A percentile compares a stretch with the other conserved stretches of the same genome.
phyloP scores from a whole-genome alignment of 2,888 invertebrate species.

The Drosophila parthenogenetica region DNA sequence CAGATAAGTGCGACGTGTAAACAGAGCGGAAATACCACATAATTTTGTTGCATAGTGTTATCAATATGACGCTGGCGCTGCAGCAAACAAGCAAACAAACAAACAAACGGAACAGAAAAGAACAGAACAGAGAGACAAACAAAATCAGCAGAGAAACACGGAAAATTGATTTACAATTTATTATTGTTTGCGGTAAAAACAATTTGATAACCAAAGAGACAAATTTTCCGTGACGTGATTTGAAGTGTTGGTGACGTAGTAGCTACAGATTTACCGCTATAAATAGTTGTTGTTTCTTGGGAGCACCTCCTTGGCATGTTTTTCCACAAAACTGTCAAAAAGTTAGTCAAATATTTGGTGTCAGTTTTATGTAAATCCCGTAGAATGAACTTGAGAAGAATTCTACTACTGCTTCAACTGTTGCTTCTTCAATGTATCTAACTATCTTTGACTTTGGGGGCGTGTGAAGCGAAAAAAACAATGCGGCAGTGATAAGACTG shows the following conservation, averaged over 20 bases:
- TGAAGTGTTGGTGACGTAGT: constrained; percentile 48
- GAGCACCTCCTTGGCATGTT: constrained; percentile 71
- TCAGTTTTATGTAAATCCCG: constrained; percentile 64
- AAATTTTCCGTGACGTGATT: constrained; percentile 64
- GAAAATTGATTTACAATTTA: constrained; percentile 68
- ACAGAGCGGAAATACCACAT: not conserved
- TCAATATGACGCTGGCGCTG: constrained; percentile 56
- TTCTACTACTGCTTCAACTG: not conserved
- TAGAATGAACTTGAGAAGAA: not conserved
- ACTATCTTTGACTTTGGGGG: constrained; percentile 58
- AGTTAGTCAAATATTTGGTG: constrained; percentile 75
- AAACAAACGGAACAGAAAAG: not conserved
- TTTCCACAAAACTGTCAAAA: constrained; percentile 78
- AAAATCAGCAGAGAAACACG: constrained; percentile 19
- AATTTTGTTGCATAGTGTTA: constrained; percentile 41
- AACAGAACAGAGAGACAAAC: constrained; percentile 13
- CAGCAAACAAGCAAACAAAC: constrained; percentile 45
- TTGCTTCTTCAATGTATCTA: constrained; percentile 12
- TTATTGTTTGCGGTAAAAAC: constrained; percentile 49
- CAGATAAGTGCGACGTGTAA: constrained; percentile 21
- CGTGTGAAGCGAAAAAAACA: constrained; percentile 80
- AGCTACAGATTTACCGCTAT: constrained; percentile 10
- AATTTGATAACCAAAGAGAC: constrained; percentile 29
- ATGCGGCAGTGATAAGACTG: constrained; percentile 78
- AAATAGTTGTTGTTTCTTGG: constrained; percentile 34